Base-by-base conservation (phyloP, 2,113 vertebrate species). In the Dermatemys mawii region DNA sequence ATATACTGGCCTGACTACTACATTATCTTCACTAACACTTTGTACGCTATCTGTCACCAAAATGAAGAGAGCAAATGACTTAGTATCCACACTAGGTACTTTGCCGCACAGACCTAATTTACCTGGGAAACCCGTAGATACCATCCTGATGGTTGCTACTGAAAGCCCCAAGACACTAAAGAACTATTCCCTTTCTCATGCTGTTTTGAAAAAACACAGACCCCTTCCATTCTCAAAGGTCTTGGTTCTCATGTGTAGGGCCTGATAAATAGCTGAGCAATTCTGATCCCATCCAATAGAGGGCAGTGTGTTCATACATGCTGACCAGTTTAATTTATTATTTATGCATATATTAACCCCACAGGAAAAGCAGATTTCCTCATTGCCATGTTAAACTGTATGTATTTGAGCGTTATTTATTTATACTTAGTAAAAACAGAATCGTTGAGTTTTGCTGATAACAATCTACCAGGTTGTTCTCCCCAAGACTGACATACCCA, bases 81-180 rank as follows among this genome's bases (percentile, higher is more conserved):
- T 1, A 57, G 91, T 91, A 2, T 73, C 11, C 3, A 75, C 8
- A 38, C n/a, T 75, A 55, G 0, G 0, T 0, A 2, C n/a, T 2
- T 70, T 70, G 8, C n/a, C 38, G 41, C 67, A 73, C 5, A 78
- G 2, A 27, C 50, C n/a, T 38, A 24, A 26, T 0, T 89, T n/a
- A n/a, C n/a, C 27, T 44, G 49, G 35, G 82, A 89, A 87, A 67
- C 76, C 81, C 44, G 60, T 60, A 24, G 22, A 46, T 32, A 0
- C 0, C 48, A 1, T 48, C 6, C 5, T 63, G 26, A 86, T 90
- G 89, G 83, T 2, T 16, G 60, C 3, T 70, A 17, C 16, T 89
- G 60, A 93, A 80, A 89, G 0, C 3, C 48, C 6, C 75, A 83
- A 1, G 4, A 86, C 3, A 10, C 38, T 63, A 32, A 63, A 16